phyloP scores from a whole-genome alignment of 2,797 vertebrate genomes.

The Myiotriccus ornatus region DNA sequence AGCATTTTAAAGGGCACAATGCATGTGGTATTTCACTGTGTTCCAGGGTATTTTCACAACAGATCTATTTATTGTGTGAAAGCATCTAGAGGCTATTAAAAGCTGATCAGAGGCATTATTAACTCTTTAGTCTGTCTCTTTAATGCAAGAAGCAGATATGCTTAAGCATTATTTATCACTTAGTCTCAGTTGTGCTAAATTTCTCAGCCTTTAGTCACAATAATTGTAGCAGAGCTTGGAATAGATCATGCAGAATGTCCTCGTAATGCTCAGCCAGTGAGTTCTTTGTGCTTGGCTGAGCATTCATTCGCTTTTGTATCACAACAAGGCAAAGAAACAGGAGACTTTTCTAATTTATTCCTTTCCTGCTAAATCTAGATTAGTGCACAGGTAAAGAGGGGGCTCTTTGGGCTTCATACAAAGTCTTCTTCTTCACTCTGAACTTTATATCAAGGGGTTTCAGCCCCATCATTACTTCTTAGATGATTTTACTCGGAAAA shows the following conservation, averaged over 20 bases:
- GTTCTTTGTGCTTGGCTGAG: constrained; percentile 4
- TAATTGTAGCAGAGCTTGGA: not conserved
- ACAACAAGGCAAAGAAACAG: not conserved
- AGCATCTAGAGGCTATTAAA: constrained; percentile 45
- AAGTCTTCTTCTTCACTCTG: not conserved
- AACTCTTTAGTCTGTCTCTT: constrained; percentile 53
- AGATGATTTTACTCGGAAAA: not conserved
- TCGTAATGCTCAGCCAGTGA: not conserved
- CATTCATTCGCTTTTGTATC: not conserved
- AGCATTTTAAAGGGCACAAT: constrained; percentile 42
- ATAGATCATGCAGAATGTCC: not conserved
- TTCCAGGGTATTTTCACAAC: constrained; percentile 40
- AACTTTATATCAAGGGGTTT: not conserved
- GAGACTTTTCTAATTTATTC: not conserved
- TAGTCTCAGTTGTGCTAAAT: constrained; percentile 3
- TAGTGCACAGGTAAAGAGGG: not conserved
- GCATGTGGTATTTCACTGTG: not conserved
- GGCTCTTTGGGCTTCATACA: not conserved
- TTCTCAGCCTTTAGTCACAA: not conserved
- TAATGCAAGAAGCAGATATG: constrained; percentile 1
- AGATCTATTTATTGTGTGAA: constrained; percentile 50
- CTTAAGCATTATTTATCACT: constrained; percentile 20
- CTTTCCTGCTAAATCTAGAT: not conserved
- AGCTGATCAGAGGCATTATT: constrained; percentile 51
- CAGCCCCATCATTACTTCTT: not conserved